Evolutionary conservation across 2,113 vertebrate species (phyloP).

Genomic region (Cyprinodon variegatus): DNA sequence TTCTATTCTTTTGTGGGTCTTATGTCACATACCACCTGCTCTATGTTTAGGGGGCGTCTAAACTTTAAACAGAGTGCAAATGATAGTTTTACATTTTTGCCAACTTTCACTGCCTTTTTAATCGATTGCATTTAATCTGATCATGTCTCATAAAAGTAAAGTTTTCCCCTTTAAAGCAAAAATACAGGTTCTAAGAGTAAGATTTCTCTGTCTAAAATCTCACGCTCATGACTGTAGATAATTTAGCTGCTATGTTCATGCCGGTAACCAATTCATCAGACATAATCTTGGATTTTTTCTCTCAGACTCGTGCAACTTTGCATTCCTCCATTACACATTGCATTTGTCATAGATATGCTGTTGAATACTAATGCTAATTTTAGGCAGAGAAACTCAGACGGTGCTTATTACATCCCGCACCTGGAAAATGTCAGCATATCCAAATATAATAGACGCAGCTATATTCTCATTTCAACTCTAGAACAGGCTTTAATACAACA

Average conservation of each 20-base stretch:
- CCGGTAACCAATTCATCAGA: neutral
- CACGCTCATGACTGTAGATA: neutral
- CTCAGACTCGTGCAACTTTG: neutral
- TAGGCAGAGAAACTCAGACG: neutral
- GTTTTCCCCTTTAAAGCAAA: neutral
- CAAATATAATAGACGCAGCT: neutral
- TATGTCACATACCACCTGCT: no score
- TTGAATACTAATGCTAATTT: neutral
- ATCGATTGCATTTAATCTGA: neutral
- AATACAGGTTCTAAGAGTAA: neutral
- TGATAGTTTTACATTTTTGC: no score
- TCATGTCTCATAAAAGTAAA: neutral
- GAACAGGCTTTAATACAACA: neutral
- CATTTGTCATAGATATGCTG: neutral
- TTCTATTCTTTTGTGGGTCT: no score
- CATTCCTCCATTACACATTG: neutral
- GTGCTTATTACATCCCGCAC: neutral
- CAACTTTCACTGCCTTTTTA: no score
- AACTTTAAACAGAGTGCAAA: no score
- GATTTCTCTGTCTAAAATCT: neutral
- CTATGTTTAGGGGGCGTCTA: no score
- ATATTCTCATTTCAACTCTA: neutral
- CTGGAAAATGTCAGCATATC: neutral
- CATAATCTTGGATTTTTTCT: neutral
- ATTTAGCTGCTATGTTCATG: neutral